Evolutionary conservation across 1,140 invertebrate species (phyloP), one percentile per base, ranked within the genome.

Genomic region (Chlorops oryzae): DNA sequence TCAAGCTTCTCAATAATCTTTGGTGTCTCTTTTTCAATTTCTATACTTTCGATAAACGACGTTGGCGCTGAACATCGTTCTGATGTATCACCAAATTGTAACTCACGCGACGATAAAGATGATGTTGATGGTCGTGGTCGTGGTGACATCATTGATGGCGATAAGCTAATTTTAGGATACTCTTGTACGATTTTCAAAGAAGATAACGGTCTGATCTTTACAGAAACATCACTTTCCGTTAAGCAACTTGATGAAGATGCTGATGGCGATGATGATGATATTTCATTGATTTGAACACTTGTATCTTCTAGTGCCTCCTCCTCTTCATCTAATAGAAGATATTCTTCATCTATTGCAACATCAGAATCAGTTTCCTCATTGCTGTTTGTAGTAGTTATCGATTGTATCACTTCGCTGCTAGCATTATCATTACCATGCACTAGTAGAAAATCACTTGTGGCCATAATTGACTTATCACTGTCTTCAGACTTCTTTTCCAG

Each of bases 281-380:
- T 76, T 61, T 81, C 79, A 59, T 81, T 78, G 41, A 80, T 80
- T 62, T 81, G 79, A 20, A 81, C 79, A 13, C 74, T 70, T 57
- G 69, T 68, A 51, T 76, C 27, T 18, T 39, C 21, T 12, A 7
- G 5, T 12, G 13, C 21, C 1, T 51, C 50, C 15, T 23, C 13
- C 1, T 39, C 50, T 27, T 51, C 50, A 4, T 52, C 51, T 10
- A n/a, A n/a, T n/a, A n/a, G n/a, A n/a, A 52, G 27, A 44, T 52
- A 47, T 17, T 52, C 50, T 17, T 46, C 43, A 5, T 28, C 28
- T 18, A 44, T 20, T 4, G 20, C 17, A 1, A 32, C 38, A 10
- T 32, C 47, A 34, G n/a, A n/a, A n/a, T n/a, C 2, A 12, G 4
- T 44, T 27, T 41, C 38, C 35, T 41, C 38, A 34, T 7, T 2